Conservation (phyloP, 2,888 invertebrate species). For the Thelaira solivaga region DNA sequence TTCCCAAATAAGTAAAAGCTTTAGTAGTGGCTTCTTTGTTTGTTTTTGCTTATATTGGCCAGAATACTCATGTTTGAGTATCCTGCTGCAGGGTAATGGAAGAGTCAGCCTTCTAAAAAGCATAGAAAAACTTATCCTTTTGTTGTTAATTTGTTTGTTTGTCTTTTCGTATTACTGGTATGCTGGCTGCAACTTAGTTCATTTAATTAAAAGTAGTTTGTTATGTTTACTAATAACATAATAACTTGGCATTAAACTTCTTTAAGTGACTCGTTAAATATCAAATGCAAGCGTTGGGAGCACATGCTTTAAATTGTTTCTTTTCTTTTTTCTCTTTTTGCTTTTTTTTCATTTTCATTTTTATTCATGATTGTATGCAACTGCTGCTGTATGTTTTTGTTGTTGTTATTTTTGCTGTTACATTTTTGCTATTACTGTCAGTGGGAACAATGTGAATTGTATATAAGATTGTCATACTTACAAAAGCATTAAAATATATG, state of each 20-base stretch:
- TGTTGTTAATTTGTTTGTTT: slow-evolving; percentile 15
- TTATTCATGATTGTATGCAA: slow-evolving; percentile 10
- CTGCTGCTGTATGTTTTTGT: not conserved
- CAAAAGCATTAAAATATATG: slow-evolving; percentile 38
- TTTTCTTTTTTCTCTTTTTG: too few species aligned
- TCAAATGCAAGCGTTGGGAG: slow-evolving; percentile 61
- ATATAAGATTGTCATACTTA: slow-evolving; percentile 31
- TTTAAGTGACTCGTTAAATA: slow-evolving; percentile 63
- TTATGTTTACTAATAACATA: slow-evolving; percentile 62
- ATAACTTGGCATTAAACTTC: slow-evolving; percentile 63
- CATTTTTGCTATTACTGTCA: slow-evolving; percentile 37
- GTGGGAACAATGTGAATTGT: slow-evolving; percentile 19
- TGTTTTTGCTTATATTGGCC: slow-evolving; percentile 34
- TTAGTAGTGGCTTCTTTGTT: slow-evolving; percentile 13
- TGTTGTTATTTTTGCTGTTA: slow-evolving; percentile 4
- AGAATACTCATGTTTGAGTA: slow-evolving; percentile 5
- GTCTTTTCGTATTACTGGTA: slow-evolving; percentile 7
- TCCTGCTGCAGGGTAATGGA: not conserved
- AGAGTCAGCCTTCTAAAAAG: not conserved
- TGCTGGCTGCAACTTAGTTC: slow-evolving; percentile 58
- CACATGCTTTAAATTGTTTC: slow-evolving; percentile 56
- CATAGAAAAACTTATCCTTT: slow-evolving; percentile 35
- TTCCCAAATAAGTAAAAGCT: slow-evolving; percentile 37
- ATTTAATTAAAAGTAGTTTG: slow-evolving; percentile 63
- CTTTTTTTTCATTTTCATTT: too few species aligned